Base-by-base conservation (phyloP, 37 sponge, comb jelly and placozoan species). In the Halichondria panicea region DNA sequence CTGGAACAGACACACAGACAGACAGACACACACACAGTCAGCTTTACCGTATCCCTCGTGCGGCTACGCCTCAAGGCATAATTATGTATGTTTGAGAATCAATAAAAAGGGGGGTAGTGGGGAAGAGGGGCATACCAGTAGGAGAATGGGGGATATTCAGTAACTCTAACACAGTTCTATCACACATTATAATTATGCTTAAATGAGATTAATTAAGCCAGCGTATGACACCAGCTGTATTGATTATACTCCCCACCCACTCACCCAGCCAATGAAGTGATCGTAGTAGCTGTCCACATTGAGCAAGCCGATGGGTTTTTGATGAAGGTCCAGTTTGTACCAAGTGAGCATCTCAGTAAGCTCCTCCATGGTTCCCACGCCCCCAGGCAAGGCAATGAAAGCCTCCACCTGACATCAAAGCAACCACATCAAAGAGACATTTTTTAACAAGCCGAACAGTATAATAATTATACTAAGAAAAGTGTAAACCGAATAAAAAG, bases 321-420 rank as follows among this genome's bases (percentile, higher is more conserved):
- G 31, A 50, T 86, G 87, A 7, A 86, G 70, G n/a, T 45, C 41
- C 58, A 86, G 60, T 21, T 86, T 62, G 0, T 31, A 24, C 87
- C 87, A 79, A 5, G 87, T 86, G 32, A 79, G 52, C 27, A 86
- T 36, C 45, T 86, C 87, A 15, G 74, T 73, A 15, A 86, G 75
- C 39, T 86, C 87, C 68, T 86, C 87, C 81, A 86, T 80, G 3
- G 87, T 86, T 3, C 87, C 87, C n/a, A 86, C 53, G 21, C 87
- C 87, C 52, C 87, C 87, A 21, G 87, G 87, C 24, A 86, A 60
- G 31, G 87, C 87, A 36, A 86, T 72, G 75, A 86, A 86, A 4
- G 67, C 82, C 22, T 80, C 43, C 9, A 73, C 60, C 85, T 84
- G 15, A 18, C 25, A 11, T 12, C 36, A 65, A 7, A 65, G 66